A percentile compares a stretch with the other conserved stretches of the same genome.
Evolutionary conservation across 2,113 vertebrate species (phyloP).

Genomic region (Otolemur garnettii): DNA sequence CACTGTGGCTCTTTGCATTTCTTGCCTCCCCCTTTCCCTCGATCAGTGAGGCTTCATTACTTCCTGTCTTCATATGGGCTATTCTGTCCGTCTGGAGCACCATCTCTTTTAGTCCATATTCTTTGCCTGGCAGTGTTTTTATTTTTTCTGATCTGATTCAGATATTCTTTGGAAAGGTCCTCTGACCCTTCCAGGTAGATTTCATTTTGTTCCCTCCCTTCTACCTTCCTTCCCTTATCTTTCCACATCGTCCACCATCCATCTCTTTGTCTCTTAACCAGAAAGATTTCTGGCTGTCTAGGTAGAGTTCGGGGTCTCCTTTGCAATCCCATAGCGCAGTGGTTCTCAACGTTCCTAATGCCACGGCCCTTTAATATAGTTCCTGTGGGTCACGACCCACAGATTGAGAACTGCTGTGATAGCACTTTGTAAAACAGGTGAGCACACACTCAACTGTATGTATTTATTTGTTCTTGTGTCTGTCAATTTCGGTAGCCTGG

Average conservation of each 20-base stretch:
- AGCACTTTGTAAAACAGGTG: background rate
- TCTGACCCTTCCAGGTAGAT: background rate
- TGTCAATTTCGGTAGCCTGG: background rate
- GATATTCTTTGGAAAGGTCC: background rate
- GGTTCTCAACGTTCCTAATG: too few relatives aligned
- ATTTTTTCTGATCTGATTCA: background rate
- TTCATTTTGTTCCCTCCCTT: constrained; percentile 7
- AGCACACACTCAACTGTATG: accelerated
- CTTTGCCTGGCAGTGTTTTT: background rate
- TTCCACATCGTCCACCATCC: background rate
- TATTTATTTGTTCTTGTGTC: background rate
- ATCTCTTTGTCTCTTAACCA: background rate
- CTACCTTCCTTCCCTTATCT: background rate
- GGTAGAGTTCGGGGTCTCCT: background rate
- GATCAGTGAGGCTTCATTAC: too few relatives aligned
- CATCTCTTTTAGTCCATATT: background rate
- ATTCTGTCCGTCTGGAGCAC: background rate
- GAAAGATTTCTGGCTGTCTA: background rate
- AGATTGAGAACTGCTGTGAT: too few relatives aligned
- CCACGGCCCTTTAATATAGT: too few relatives aligned
- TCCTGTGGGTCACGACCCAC: too few relatives aligned
- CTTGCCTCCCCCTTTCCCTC: background rate
- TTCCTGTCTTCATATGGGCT: background rate
- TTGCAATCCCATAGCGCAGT: background rate
- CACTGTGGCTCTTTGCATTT: background rate